Evolutionary conservation across 2,888 invertebrate genomes (phyloP), one percentile per base, ranked within the genome.

Genomic region (Sminthurides aquaticus): DNA sequence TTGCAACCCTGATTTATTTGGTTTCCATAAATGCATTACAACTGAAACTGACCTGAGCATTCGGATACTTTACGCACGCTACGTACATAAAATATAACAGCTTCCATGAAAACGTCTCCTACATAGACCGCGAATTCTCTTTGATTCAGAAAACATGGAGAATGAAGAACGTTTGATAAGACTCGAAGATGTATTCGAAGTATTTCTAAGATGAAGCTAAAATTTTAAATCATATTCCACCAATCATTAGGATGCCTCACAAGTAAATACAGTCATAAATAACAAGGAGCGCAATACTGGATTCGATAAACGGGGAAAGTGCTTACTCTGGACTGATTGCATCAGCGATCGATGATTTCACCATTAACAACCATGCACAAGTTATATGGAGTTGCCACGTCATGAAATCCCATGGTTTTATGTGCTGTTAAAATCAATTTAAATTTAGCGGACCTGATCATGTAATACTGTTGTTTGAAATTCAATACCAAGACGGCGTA

Each of bases 301-400:
- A n/a, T n/a, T n/a, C n/a, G n/a, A n/a, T n/a, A n/a, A n/a, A n/a
- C n/a, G n/a, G n/a, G n/a, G n/a, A n/a, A n/a, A n/a, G 43, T 34
- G 5, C 43, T 34, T 34, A 34, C 43, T 34, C 43, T n/a, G n/a
- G n/a, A n/a, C 43, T 18, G 43, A 43, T 43, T 43, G 8, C 43
- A 18, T 11, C 43, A 43, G 43, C 11, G 43, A 11, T 20, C 18
- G 52, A 8, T 20, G 52, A 52, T 20, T 68, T 71, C 1, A 69
- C 64, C 1, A 70, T 27, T 3, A 71, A 58, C 11, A 69, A 52
- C 67, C 67, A 64, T 49, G 69, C 66, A 0, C 67, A 55, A 25
- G 61, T 64, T 0, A 67, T 57, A 11, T 59, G 55, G 2, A 64
- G 25, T 43, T 64, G 64, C 64, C 64, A 64, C 18, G 59, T 54